A percentile compares a stretch with the other conserved stretches of the same genome.
phyloP scores from a whole-genome alignment of 2,888 invertebrate genomes.

The Siphonodentalium dalli region DNA sequence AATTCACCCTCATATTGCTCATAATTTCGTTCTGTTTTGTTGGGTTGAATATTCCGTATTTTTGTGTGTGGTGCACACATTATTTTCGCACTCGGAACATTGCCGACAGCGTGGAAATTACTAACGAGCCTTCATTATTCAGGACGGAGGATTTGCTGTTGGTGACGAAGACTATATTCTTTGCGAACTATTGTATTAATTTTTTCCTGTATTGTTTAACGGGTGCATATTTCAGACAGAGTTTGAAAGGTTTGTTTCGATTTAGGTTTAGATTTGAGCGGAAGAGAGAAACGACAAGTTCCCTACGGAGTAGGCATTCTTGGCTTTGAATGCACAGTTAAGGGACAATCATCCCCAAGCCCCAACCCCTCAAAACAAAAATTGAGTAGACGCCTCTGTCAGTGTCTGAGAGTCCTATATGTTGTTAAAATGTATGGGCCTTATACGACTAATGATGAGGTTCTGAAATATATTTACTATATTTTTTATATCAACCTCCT shows the following conservation, averaged over 20 bases:
- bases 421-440: no score
- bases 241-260: conserved; percentile 36
- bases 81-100: no score
- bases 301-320: no score
- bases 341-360: no score
- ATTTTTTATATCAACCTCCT: no score
- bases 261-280: not conserved
- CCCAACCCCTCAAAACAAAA: no score
- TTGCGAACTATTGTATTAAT: conserved; percentile 58
- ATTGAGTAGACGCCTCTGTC: no score
- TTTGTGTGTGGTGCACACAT: conserved; percentile 53
- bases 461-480: no score
- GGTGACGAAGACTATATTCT: conserved; percentile 52
- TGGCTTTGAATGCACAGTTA: no score
- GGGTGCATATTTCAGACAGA: conserved; percentile 52
- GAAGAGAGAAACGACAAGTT: no score
- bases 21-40: conserved; percentile 58
- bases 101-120: conserved; percentile 12
- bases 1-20: conserved; percentile 56
- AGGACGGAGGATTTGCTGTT: conserved; percentile 33
- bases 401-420: no score
- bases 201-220: conserved; percentile 59
- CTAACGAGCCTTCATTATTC: not conserved
- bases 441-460: no score
- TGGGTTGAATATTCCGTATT: conserved; percentile 58